Base-by-base conservation (phyloP, 2,888 invertebrate genomes). In the Masnerella sp. region DNA sequence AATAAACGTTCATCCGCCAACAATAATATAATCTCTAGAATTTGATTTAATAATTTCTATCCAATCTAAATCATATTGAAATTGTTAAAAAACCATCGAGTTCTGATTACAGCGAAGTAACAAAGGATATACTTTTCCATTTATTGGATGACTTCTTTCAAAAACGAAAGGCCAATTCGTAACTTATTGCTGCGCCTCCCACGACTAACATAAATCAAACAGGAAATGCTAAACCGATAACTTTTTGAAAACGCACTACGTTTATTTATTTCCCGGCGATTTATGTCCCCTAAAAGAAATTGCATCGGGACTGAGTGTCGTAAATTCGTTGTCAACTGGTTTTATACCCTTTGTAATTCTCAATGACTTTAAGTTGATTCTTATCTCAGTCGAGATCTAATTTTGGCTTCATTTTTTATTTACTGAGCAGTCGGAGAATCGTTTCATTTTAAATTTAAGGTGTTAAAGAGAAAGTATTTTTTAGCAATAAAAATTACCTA, bases 241-340 rank as follows among this genome's bases (percentile, higher is more conserved):
- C 28, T 45, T 45, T n/a, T n/a, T 15, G 28, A 15, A 45, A 45
- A 15, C 28, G 28, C 25, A 28, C 15, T 28, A 45, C 3, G 15
- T 17, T 28, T 45, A 28, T 15, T 28, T 45, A 28, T 28, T 45
- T 45, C 30, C 14, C 28, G 9, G 28, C 15, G 45, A 45, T 45
- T 28, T 45, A 45, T 45, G 17, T 28, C 15, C 17, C 15, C 17
- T 43, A 17, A 15, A 45, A 28, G 45, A 30, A 45, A 43, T 43
- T 43, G 43, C 12, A 43, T 25, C 28, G 25, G 12, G 14, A 28
- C 25, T 43, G 12, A 42, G 42, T 42, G 12, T 30, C 45, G 11
- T 45, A 45, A 45, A 30, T 45, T 45, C 28, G 12, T 28, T 45
- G 28, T 45, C 45, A 45, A 45, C 45, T 9, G 30, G 25, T 45